Conservation (phyloP, 53 echinoderm and acorn worm species). For the Hippasteria phrygiana region DNA sequence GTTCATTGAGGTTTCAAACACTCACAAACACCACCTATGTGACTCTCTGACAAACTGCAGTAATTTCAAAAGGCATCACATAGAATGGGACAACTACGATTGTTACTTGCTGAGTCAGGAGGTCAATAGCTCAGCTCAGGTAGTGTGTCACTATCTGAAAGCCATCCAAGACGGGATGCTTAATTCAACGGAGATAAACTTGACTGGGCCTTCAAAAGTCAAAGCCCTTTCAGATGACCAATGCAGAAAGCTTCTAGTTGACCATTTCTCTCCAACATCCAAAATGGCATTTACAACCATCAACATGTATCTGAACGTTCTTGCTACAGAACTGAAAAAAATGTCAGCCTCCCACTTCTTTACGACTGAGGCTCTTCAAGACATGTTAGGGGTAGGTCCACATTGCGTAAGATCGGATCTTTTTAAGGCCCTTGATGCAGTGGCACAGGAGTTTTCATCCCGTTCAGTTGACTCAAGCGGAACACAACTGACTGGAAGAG, state of each 20-base stretch:
- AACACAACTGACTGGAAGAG: conserved; percentile 41
- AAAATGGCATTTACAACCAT: conserved; percentile 56
- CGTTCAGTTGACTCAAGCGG: conserved; percentile 36
- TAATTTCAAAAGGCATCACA: conserved; percentile 54
- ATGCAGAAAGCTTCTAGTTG: conserved; percentile 29
- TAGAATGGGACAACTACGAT: conserved; percentile 53
- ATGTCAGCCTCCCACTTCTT: conserved; percentile 68
- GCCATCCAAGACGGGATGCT: conserved; percentile 27
- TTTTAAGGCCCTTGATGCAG: conserved; percentile 52
- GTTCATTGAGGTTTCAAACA: conserved; percentile 63
- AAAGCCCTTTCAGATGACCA: conserved; percentile 2
- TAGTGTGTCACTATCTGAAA: conserved; percentile 64
- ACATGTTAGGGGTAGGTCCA: conserved; percentile 49
- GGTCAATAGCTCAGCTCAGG: conserved; percentile 65
- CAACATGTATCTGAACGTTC: conserved; percentile 47
- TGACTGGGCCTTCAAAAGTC: conserved; percentile 16
- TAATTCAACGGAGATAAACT: conserved; percentile 25
- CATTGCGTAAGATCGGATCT: conserved; percentile 55
- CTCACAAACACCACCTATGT: conserved; percentile 46
- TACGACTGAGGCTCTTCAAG: conserved; percentile 29
- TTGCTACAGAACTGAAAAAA: conserved; percentile 64
- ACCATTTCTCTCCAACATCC: conserved; percentile 34
- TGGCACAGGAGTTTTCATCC: conserved; percentile 60
- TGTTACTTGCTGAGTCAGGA: conserved; percentile 40
- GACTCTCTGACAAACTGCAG: conserved; percentile 56